These are phyloP conservation scores for Cephalopholis sonnerati DNA, from an alignment of 2,113 vertebrate species.

Conservation along the genomic window DNA sequence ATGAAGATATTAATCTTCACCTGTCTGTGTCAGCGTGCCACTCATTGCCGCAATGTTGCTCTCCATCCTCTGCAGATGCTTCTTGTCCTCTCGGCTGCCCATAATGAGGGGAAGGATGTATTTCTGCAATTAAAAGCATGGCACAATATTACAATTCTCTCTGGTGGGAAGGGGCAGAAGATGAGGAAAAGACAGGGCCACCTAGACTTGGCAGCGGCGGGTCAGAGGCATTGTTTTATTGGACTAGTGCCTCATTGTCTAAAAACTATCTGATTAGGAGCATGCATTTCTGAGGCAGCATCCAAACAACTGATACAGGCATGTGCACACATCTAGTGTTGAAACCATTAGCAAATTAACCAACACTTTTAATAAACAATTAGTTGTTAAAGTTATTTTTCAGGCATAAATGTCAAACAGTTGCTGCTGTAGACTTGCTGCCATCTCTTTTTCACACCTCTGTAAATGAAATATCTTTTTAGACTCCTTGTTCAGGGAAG, in stretches of 20 bases:
- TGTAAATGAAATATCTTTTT: not conserved
- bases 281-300: constrained; percentile 6
- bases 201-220: constrained; percentile 32
- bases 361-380: constrained; percentile 15
- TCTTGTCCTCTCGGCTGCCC: constrained; percentile 97
- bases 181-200: constrained; percentile 64
- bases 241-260: constrained; percentile 58
- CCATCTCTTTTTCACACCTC: not conserved
- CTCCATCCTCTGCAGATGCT: constrained; percentile 98
- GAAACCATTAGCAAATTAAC: constrained; percentile 36
- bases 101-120: constrained; percentile 97
- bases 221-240: constrained; percentile 69
- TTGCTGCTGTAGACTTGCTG: not conserved
- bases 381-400: constrained; percentile 15
- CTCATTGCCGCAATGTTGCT: constrained; percentile 96
- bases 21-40: constrained; percentile 99
- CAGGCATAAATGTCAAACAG: constrained; percentile 1
- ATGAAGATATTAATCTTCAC: constrained; percentile 99
- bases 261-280: constrained; percentile 36
- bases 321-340: constrained; percentile 16
- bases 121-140: constrained; percentile 91
- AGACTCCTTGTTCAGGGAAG: no score
- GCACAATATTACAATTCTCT: constrained; percentile 84
- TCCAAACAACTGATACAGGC: constrained; percentile 17
- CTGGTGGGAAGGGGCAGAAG: constrained; percentile 64